Conservation (phyloP, 2,797 vertebrate genomes). For the Malacoraja senta region DNA sequence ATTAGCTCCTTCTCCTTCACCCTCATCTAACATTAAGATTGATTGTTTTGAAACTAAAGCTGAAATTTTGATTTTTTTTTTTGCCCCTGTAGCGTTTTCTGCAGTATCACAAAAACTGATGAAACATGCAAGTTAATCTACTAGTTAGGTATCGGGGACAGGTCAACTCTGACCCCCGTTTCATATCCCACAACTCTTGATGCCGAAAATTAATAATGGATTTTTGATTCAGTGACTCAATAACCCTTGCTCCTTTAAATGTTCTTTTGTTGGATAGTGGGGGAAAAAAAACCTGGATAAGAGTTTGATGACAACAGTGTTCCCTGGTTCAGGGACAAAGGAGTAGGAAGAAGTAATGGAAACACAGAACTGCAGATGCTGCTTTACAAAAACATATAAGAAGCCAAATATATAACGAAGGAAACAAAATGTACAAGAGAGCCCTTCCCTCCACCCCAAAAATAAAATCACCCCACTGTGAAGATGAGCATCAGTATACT, state of each 20-base stretch:
- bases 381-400: too few relatives aligned
- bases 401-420: too few relatives aligned
- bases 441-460: too few relatives aligned
- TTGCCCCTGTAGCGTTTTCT: neutral
- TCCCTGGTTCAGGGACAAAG: neutral
- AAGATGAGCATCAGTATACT: too few relatives aligned
- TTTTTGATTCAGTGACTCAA: neutral
- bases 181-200: neutral
- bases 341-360: too few relatives aligned
- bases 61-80: too few relatives aligned
- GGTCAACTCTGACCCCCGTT: neutral
- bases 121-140: neutral
- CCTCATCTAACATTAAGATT: neutral
- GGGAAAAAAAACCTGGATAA: neutral
- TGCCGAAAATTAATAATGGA: neutral
- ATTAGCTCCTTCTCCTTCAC: neutral
- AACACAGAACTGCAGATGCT: too few relatives aligned
- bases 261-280: neutral
- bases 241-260: neutral
- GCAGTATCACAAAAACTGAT: neutral
- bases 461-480: too few relatives aligned
- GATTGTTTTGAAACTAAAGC: neutral
- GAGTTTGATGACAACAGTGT: neutral
- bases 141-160: neutral
- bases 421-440: too few relatives aligned